A percentile compares a stretch with the other conserved stretches of the same genome.
Evolutionary conservation across 2,797 vertebrate species (phyloP).

Genomic region (Amblyopsis hoosieri): DNA sequence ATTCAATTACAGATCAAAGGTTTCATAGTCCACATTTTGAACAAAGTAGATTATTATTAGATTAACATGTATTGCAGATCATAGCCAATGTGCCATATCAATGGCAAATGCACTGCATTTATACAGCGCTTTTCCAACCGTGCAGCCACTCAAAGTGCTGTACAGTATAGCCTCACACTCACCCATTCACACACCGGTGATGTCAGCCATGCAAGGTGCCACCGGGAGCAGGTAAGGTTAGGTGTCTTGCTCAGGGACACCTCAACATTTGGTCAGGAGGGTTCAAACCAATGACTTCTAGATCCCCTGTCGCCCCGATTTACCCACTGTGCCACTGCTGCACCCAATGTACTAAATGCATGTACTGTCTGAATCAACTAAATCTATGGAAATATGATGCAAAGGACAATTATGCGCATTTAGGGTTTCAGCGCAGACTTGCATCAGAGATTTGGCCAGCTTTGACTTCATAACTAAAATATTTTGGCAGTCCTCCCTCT

Average conservation of each 20-base stretch:
- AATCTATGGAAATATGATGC: conserved; percentile 10
- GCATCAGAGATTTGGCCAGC: conserved; percentile 15
- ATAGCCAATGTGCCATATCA: background rate
- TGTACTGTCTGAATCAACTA: background rate
- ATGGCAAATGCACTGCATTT: too few relatives aligned
- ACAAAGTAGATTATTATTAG: conserved; percentile 2
- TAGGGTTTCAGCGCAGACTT: background rate
- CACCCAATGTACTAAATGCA: background rate
- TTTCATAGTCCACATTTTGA: conserved; percentile 6
- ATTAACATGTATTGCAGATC: background rate
- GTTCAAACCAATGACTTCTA: too few relatives aligned
- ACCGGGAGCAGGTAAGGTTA: too few relatives aligned
- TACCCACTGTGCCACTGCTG: background rate
- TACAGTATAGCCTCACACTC: too few relatives aligned
- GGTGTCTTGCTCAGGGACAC: too few relatives aligned
- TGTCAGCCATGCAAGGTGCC: too few relatives aligned
- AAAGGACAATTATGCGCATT: conserved; percentile 5
- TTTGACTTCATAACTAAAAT: conserved; percentile 1
- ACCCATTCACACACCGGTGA: too few relatives aligned
- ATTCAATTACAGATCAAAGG: background rate
- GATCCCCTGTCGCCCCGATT: too few relatives aligned
- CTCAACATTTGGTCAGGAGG: too few relatives aligned
- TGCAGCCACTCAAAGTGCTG: too few relatives aligned
- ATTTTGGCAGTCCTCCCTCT: conserved; percentile 2
- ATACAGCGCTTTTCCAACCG: too few relatives aligned